Evolutionary conservation across 2,888 invertebrate genomes (phyloP), one percentile per base, ranked within the genome.

Genomic region (Gymnoscelis rufifasciata): DNA sequence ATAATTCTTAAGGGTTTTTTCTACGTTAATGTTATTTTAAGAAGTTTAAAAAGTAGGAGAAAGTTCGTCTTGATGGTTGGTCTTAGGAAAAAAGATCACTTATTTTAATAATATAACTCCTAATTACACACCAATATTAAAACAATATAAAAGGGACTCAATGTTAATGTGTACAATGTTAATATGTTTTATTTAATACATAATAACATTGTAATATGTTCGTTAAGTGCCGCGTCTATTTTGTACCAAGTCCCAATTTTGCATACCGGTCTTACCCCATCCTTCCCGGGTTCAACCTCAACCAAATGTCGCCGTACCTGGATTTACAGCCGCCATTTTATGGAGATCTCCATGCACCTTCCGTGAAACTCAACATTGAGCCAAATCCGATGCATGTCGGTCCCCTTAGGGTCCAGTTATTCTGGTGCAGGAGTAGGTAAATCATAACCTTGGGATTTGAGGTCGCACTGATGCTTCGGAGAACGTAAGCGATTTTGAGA

Each of bases 281-380:
- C 48, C 45, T 51, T 41, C 33, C 52, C 51, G 62, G 60, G 62
- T 66, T 67, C 67, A 72, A 68, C 68, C 73, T 70, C 66, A 59
- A 68, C 72, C 74, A 76, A 78, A 78, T 73, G 74, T 74, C 74
- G 62, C 67, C 56, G 60, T 68, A 68, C 74, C 74, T 68, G 74
- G 72, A 70, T 70, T 68, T 68, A 42, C 47, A 33, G 53, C 33
- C 51, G 56, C 68, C 68, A 68, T 38, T 56, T 55, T 52, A 57
- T 37, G 45, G 46, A 53, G 68, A 68, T 54, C 62, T 38, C 47
- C 44, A 44, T 47, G 46, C 52, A 51, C 41, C 51, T 52, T 42
- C 52, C 35, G 44, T 46, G 35, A 38, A 39, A 23, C 39, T 40
- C 12, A 24, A 47, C 28, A 37, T 15, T 23, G n/a, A 23, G 28